Percentiles rank a stretch among this genome's conserved stretches.
phyloP scores from a whole-genome alignment of 2,888 invertebrate genomes.

The Pterobdella sp. region DNA sequence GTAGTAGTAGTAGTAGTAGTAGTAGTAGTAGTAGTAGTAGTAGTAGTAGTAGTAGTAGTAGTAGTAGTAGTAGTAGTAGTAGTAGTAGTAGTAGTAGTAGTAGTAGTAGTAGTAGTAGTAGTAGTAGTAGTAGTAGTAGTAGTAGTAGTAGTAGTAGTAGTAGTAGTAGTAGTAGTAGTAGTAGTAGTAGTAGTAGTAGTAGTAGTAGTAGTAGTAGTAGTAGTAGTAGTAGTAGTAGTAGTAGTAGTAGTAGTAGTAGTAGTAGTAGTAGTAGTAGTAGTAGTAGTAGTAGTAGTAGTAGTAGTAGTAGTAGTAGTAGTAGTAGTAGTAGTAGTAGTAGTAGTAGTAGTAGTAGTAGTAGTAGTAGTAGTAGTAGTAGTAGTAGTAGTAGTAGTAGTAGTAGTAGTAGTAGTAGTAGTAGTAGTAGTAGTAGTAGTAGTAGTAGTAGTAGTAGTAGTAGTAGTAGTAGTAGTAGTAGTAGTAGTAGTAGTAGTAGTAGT shows the following conservation, averaged over 20 bases:
- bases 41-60: constrained; percentile 28
- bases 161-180: constrained; percentile 23
- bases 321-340: constrained; percentile 24
- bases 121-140: constrained; percentile 28
- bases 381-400: constrained; percentile 28
- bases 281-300: constrained; percentile 29
- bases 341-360: constrained; percentile 26
- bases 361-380: constrained; percentile 26
- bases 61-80: constrained; percentile 32
- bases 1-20: constrained; percentile 11
- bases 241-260: constrained; percentile 30
- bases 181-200: constrained; percentile 29
- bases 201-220: constrained; percentile 21
- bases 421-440: constrained; percentile 28
- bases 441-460: constrained; percentile 27
- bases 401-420: constrained; percentile 28
- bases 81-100: constrained; percentile 8
- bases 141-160: constrained; percentile 27
- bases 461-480: constrained; percentile 27
- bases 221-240: constrained; percentile 27
- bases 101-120: constrained; percentile 24
- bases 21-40: constrained; percentile 27
- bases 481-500: constrained; percentile 27
- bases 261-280: constrained; percentile 28
- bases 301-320: constrained; percentile 22